phyloP scores from a whole-genome alignment of 2,113 vertebrate genomes.

The Picathartes gymnocephalus region DNA sequence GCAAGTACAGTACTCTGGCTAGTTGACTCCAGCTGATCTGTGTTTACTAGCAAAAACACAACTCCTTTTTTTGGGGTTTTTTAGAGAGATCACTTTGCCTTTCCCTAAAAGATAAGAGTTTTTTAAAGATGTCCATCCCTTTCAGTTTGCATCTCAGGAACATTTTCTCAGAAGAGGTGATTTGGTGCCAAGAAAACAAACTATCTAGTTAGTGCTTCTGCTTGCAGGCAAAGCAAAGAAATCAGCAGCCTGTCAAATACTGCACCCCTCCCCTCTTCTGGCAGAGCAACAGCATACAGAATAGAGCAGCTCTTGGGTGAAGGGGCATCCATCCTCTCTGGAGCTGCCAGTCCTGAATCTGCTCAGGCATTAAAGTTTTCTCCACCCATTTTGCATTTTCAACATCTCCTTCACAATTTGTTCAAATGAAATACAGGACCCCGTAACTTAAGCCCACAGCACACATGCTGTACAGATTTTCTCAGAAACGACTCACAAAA shows the following conservation, averaged over 20 bases:
- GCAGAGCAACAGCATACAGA: not conserved
- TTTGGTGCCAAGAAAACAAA: not conserved
- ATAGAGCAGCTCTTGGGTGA: not conserved
- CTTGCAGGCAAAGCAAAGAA: not conserved
- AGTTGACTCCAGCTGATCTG: not conserved
- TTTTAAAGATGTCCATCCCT: not conserved
- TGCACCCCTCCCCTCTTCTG: not conserved
- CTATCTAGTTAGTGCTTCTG: not conserved
- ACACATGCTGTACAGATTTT: not conserved
- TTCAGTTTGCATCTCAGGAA: not conserved
- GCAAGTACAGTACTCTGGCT: not conserved
- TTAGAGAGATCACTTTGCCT: not conserved
- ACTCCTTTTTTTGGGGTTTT: fast-evolving
- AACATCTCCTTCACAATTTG: not conserved
- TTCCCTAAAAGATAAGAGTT: fast-evolving
- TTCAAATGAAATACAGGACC: not conserved
- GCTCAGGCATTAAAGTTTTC: not conserved
- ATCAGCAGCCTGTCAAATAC: not conserved
- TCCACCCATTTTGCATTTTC: not conserved
- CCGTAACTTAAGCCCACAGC: not conserved
- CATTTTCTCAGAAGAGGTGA: not conserved
- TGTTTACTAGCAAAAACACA: not conserved
- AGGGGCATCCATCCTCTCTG: not conserved
- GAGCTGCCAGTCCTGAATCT: not conserved
- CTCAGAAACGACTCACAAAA: not conserved